Conservation (phyloP, 2,888 invertebrate genomes). For the Copidosoma aretas region DNA sequence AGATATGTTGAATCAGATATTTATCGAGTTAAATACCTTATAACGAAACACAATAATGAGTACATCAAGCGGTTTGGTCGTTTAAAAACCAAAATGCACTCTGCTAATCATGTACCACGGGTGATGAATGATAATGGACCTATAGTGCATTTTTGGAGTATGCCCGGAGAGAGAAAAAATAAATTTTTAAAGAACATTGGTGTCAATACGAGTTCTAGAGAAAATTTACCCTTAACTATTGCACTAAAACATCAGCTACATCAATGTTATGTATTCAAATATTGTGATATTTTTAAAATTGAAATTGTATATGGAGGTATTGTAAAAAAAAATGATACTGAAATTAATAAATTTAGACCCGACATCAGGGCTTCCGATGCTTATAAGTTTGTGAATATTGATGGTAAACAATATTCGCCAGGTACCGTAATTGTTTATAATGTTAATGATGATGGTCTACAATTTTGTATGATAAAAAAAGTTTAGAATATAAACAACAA, state of each 20-base stretch:
- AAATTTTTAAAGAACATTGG: constrained; percentile 7
- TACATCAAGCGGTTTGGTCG: constrained; percentile 24
- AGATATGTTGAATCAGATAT: constrained; percentile 25
- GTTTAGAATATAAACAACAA: too few species aligned
- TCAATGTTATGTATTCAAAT: background rate
- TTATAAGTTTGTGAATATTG: too few species aligned
- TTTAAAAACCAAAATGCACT: constrained; percentile 1
- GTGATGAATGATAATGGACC: constrained; percentile 19
- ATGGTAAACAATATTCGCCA: too few species aligned
- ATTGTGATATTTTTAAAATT: background rate
- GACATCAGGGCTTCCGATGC: too few species aligned
- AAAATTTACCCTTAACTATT: constrained; percentile 1
- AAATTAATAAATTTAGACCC: too few species aligned
- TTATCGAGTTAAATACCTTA: constrained; percentile 13
- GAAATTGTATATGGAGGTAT: too few species aligned
- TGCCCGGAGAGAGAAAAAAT: constrained; percentile 28
- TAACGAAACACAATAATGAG: constrained; percentile 23
- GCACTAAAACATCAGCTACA: background rate
- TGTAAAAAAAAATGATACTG: too few species aligned
- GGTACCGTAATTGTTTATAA: too few species aligned
- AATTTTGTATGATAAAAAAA: too few species aligned
- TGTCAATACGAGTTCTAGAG: background rate
- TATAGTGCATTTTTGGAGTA: constrained; percentile 31
- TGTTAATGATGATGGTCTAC: too few species aligned
- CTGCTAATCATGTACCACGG: constrained; percentile 36